Base-by-base conservation (phyloP, 2,113 vertebrate species). In the Morone chrysops region DNA sequence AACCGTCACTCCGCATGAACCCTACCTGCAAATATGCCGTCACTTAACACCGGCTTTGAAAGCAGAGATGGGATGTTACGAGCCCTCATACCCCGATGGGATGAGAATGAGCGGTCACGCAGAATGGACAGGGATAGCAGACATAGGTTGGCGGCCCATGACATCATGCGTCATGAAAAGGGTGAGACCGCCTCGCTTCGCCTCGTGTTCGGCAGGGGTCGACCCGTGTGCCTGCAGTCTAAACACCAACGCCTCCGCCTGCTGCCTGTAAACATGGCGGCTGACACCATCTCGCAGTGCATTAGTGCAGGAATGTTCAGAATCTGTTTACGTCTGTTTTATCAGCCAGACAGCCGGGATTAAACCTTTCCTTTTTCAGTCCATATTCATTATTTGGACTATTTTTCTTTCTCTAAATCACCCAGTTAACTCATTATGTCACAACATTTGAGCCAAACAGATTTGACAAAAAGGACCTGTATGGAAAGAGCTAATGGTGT, bases 31-130 rank as follows among this genome's bases (percentile, higher is more conserved):
- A 6, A 38, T 22, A 47, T 13, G 14, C 31, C 5, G 5, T 63
- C n/a, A 68, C 63, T 47, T 31, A 25, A 31, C 10, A 1, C 1
- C 4, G 6, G 31, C 85, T 73, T 67, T 82, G 81, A 87, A 85
- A 91, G 76, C 73, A 51, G 25, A 91, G 81, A 38, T 62, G 71
- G 50, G 76, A 78, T 63, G 91, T 92, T 75, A 40, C 85, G 41
- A 82, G 84, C 89, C 89, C 91, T 90, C 90, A 92, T 88, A 22
- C 78, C 83, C 80, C 10, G 74, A 78, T 86, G 81, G 70, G 81
- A 76, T 75, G 31, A 56, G 74, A 79, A 62, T 84, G 81, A 90
- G 85, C 13, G 36, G 77, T 22, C 3, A 1, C 57, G 43, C 20
- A 60, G 51, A 77, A 71, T 77, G 51, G 75, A 68, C 59, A 31